phyloP scores from a whole-genome alignment of 2,888 invertebrate genomes.

The Argynnis bischoffii region DNA sequence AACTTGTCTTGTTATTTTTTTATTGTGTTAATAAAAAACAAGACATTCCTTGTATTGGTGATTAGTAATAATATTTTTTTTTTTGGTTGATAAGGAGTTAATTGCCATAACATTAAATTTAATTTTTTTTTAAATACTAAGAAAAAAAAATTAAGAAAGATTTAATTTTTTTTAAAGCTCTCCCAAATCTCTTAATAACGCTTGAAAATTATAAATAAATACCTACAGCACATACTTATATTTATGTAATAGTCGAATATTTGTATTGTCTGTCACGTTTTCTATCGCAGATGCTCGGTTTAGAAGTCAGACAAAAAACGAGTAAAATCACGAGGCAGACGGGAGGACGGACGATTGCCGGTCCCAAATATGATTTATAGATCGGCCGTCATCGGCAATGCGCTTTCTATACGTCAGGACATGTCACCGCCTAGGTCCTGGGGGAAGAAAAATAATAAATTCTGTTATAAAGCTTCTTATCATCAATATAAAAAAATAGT shows the following conservation, averaged over 20 bases:
- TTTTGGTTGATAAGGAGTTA: no score
- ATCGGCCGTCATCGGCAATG: slow-evolving; percentile 76
- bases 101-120: no score
- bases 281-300: slow-evolving; percentile 63
- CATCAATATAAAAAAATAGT: slow-evolving; percentile 8
- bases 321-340: slow-evolving; percentile 67
- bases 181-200: no score
- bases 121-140: no score
- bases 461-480: slow-evolving; percentile 44
- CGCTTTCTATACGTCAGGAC: slow-evolving; percentile 75
- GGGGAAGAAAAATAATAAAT: slow-evolving; percentile 55
- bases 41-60: no score
- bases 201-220: no score
- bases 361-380: slow-evolving; percentile 80
- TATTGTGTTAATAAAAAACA: background rate
- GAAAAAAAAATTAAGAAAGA: no score
- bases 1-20: slow-evolving; percentile 31
- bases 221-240: background rate
- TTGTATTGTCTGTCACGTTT: slow-evolving; percentile 62
- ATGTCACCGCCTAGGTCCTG: slow-evolving; percentile 46
- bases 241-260: slow-evolving; percentile 31
- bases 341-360: slow-evolving; percentile 68
- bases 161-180: no score
- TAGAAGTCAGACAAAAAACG: slow-evolving; percentile 78
- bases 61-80: no score